Conservation (phyloP, 2,113 vertebrate species). For the Entelurus aequoreus region DNA sequence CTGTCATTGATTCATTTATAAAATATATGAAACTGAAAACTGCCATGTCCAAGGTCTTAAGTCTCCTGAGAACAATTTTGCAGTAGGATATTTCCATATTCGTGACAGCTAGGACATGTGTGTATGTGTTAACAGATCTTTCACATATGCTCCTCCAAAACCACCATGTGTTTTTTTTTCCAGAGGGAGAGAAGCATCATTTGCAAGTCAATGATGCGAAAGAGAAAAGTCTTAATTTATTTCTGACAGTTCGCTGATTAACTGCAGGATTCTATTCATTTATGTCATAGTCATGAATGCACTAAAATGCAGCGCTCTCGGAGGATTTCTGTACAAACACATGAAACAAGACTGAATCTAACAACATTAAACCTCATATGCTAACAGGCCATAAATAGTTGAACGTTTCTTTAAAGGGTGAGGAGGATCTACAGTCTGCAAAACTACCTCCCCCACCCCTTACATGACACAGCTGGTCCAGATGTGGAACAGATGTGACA, state of each 20-base stretch:
- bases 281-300: slow-evolving; percentile 19
- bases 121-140: slow-evolving; percentile 20
- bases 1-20: slow-evolving; percentile 31
- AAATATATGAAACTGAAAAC: slow-evolving; percentile 37
- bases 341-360: slow-evolving; percentile 2
- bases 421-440: slow-evolving; percentile 36
- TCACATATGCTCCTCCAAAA: slow-evolving; percentile 25
- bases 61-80: slow-evolving; percentile 22
- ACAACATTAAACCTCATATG: slow-evolving; percentile 6
- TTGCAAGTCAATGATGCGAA: slow-evolving; percentile 49
- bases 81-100: slow-evolving; percentile 38
- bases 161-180: background rate
- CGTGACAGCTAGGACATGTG: slow-evolving; percentile 36
- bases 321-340: slow-evolving; percentile 16
- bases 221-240: slow-evolving; percentile 25
- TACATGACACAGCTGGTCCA: slow-evolving; percentile 63
- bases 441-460: slow-evolving; percentile 39
- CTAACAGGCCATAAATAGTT: slow-evolving; percentile 13
- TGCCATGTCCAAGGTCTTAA: slow-evolving; percentile 29
- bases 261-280: background rate
- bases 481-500: slow-evolving; percentile 70
- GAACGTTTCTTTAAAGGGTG: slow-evolving; percentile 25
- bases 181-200: slow-evolving; percentile 28
- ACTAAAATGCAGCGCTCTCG: slow-evolving; percentile 5
- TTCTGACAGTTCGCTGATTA: slow-evolving; percentile 17